Evolutionary conservation across 2,113 vertebrate genomes (phyloP).

Genomic region (Malaclemys terrapin): DNA sequence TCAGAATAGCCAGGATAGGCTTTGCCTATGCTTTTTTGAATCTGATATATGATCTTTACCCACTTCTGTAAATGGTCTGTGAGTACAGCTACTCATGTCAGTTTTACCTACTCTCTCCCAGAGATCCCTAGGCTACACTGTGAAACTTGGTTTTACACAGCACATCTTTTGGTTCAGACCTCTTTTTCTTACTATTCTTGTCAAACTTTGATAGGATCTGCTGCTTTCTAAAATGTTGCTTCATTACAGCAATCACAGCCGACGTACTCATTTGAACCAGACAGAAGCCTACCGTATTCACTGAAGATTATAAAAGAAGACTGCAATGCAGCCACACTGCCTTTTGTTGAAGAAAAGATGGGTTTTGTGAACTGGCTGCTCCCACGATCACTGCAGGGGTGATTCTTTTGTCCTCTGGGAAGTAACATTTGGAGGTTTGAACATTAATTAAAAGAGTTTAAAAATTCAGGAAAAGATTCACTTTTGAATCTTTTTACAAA

Average conservation of each 20-base stretch:
- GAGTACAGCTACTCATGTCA: slow-evolving; percentile 23
- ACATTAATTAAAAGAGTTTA: background rate
- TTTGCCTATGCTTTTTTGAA: slow-evolving; percentile 35
- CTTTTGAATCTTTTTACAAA: background rate
- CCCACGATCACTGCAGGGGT: background rate
- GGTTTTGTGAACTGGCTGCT: background rate
- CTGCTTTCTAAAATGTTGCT: background rate
- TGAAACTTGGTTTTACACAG: background rate
- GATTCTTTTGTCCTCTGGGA: background rate
- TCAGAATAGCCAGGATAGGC: background rate
- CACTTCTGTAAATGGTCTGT: slow-evolving; percentile 37
- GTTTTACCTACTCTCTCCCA: slow-evolving; percentile 45
- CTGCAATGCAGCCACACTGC: background rate
- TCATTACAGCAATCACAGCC: background rate
- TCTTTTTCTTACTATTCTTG: background rate
- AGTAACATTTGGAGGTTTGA: background rate
- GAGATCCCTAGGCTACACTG: slow-evolving; percentile 46
- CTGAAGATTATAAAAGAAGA: background rate
- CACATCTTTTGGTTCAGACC: background rate
- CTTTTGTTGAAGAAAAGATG: background rate
- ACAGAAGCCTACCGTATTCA: background rate
- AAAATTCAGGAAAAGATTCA: slow-evolving; percentile 1
- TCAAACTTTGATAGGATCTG: background rate
- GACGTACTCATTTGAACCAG: background rate
- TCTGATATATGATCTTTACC: slow-evolving; percentile 32